A percentile compares a stretch with the other conserved stretches of the same genome.
Evolutionary conservation across 2,888 invertebrate genomes (phyloP).

Genomic region (Stenodera caucasica): DNA sequence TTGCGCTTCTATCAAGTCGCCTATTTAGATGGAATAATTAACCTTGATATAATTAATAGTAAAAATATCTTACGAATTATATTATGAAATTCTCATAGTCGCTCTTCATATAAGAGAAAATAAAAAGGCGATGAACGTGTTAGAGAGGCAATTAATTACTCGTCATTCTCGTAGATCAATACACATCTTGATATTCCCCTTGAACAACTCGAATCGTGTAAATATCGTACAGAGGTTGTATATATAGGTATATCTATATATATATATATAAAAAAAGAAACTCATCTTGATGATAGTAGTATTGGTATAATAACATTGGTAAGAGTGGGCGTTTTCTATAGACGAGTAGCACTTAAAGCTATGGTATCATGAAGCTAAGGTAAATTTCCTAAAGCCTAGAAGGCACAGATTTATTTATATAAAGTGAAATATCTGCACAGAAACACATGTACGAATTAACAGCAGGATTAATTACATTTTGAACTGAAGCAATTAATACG

Average conservation of each 20-base stretch:
- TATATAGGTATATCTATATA: background rate
- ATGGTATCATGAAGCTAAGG: conserved; percentile 2
- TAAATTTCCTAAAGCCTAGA: background rate
- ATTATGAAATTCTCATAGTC: no score
- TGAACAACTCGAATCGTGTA: background rate
- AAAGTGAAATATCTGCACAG: no score
- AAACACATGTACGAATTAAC: conserved; percentile 21
- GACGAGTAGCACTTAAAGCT: conserved; percentile 15
- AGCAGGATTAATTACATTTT: conserved; percentile 25
- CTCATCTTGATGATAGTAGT: conserved; percentile 5
- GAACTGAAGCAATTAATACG: conserved; percentile 23
- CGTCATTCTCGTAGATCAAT: background rate
- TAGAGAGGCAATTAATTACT: background rate
- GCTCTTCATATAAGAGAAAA: no score
- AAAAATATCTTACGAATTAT: background rate
- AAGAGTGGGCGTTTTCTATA: conserved; percentile 16
- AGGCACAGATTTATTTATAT: background rate
- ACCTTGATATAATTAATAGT: conserved; percentile 1
- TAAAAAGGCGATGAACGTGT: no score
- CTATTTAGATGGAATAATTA: background rate
- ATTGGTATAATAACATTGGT: conserved; percentile 13
- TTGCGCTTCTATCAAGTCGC: background rate
- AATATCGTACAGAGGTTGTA: background rate
- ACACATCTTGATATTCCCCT: background rate
- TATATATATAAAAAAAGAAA: background rate